Base-by-base conservation (phyloP, 2,797 vertebrate genomes). In the Tarsius wallacei region DNA sequence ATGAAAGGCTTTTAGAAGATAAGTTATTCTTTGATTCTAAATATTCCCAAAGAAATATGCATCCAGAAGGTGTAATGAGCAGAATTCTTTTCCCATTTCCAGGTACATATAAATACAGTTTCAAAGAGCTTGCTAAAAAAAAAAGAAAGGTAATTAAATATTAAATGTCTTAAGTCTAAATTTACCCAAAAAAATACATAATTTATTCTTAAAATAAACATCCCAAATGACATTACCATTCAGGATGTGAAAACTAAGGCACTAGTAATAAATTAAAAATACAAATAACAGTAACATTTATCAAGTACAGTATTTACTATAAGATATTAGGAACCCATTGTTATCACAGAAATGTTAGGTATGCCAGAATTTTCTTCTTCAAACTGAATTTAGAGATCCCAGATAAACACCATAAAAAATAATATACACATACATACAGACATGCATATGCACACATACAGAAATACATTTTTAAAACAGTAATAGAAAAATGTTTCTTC, bases 31-130 rank as follows among this genome's bases (percentile, higher is more conserved):
- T 98, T 81, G 80, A 51, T 88, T 99, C 99, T 74, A 93, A 81
- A 96, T 99, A 99, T 97, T 99, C 99, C 99, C 99, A 99, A 68
- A 99, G 98, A 95, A 99, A 99, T n/a, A 99, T 97, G 94, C 98
- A 98, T 19, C 99, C 99, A 47, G 98, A 99, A 89, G 98, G 90
- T 97, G 98, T 97, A 33, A 98, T 96, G 94, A 99, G 95, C 1
- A 99, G 98, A 33, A 99, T 98, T 93, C 98, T 99, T 97, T 97
- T 98, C 47, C 99, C 99, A 97, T 99, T 98, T 90, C 98, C 99
- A 36, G 99, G 99, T 33, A 99, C 98, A 95, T 99, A 99, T 36
- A 99, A 97, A 66, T 99, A 98, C 17, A 99, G 97, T 49, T 90
- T 98, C 73, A 90, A 97, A n/a, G 97, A 97, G 95, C 91, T 98